A percentile compares a stretch with the other conserved stretches of the same genome.
Conservation (phyloP, 2,113 vertebrate genomes). For the Ailurus styani region DNA sequence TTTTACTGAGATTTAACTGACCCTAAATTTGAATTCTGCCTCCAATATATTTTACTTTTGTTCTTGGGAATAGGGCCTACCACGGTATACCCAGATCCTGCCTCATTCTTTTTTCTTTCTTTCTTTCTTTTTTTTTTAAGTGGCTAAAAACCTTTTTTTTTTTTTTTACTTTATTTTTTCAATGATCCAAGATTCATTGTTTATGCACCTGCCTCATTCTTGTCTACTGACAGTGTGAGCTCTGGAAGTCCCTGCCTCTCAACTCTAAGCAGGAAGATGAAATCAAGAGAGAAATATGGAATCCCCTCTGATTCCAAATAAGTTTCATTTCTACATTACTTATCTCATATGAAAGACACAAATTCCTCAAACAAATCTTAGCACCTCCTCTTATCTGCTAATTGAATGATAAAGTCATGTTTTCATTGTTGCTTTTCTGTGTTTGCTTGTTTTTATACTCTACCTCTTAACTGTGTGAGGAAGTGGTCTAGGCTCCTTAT, state of each 20-base stretch:
- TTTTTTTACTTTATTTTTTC: too few relatives aligned
- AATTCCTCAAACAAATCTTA: not conserved
- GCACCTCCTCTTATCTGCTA: not conserved
- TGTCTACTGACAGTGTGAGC: too few relatives aligned
- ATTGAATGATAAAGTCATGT: not conserved
- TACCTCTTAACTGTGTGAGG: not conserved
- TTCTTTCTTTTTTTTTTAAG: too few relatives aligned
- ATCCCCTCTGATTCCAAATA: not conserved
- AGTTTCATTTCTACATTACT: not conserved
- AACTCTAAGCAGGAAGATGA: not conserved
- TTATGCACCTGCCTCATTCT: not conserved
- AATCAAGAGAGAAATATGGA: not conserved
- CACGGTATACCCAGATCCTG: rapidly evolving
- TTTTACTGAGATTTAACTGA: not conserved
- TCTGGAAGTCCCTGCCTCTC: not conserved
- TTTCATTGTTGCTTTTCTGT: not conserved
- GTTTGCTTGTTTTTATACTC: not conserved
- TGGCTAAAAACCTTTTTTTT: too few relatives aligned
- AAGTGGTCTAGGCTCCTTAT: not conserved
- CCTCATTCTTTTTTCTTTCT: not conserved
- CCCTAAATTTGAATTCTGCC: not conserved
- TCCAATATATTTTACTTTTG: not conserved
- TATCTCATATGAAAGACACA: not conserved
- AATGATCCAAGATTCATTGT: too few relatives aligned
- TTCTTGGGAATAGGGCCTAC: not conserved